These are phyloP conservation scores for Pipistrellus kuhlii DNA, from an alignment of 2,797 vertebrate species.

Conservation along the genomic window DNA sequence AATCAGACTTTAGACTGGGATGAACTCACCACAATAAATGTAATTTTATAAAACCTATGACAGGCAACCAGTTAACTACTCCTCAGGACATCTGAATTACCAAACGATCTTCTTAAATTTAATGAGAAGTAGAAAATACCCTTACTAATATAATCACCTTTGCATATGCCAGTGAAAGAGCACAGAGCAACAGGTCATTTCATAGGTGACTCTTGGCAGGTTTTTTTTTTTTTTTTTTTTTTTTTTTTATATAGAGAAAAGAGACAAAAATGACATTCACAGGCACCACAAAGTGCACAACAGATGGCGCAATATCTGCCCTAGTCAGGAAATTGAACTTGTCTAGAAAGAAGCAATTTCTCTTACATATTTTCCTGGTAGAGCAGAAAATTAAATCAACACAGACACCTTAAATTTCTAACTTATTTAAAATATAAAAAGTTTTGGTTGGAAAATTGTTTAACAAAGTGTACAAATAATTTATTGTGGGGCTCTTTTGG, in stretches of 20 bases:
- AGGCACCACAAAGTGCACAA: not conserved
- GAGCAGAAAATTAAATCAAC: not conserved
- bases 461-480: conserved; percentile 73
- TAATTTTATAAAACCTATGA: not conserved
- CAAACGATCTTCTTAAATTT: not conserved
- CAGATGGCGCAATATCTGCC: not conserved
- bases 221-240: not conserved
- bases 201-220: not conserved
- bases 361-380: not conserved
- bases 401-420: not conserved
- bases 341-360: not conserved
- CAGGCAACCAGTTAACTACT: not conserved
- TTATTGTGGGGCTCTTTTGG: not conserved
- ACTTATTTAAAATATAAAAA: conserved; percentile 56
- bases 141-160: not conserved
- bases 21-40: not conserved
- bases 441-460: conserved; percentile 41
- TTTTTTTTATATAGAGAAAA: not conserved
- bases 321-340: not conserved
- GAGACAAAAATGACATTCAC: not conserved
- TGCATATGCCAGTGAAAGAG: not conserved
- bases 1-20: not conserved
- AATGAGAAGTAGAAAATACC: not conserved
- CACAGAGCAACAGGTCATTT: not conserved
- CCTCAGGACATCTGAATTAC: not conserved